Conservation (phyloP, 2,113 vertebrate species). For the Camelus dromedarius region DNA sequence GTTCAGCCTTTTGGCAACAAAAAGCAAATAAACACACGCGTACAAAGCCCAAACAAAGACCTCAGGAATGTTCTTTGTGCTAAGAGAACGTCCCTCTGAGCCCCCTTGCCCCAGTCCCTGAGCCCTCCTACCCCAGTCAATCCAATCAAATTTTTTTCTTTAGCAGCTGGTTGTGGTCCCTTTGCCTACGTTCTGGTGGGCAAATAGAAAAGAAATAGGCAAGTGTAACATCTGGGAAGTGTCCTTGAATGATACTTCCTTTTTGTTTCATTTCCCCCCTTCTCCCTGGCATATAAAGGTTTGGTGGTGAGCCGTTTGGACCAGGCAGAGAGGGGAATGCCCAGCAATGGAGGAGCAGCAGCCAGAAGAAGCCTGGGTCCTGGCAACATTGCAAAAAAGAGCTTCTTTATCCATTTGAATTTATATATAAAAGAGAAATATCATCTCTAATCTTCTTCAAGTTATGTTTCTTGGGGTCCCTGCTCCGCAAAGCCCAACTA, state of each 20-base stretch:
- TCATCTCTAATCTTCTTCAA: neutral
- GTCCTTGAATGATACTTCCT: neutral
- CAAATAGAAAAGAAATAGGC: neutral
- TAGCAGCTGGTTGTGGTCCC: neutral
- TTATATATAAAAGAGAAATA: neutral
- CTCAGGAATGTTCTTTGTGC: neutral
- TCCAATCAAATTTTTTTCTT: neutral
- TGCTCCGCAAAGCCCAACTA: neutral
- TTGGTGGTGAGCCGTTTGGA: neutral
- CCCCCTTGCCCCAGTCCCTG: neutral
- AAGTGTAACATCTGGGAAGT: neutral
- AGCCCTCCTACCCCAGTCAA: accelerated
- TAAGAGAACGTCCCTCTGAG: neutral
- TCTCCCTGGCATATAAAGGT: neutral
- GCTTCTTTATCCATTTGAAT: neutral
- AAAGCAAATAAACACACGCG: neutral
- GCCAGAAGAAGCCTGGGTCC: neutral
- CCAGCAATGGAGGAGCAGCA: neutral
- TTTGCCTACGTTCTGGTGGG: neutral
- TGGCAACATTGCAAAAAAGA: neutral
- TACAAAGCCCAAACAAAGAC: neutral
- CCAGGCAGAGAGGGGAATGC: neutral
- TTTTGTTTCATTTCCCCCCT: neutral
- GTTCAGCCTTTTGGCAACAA: conserved; percentile 63
- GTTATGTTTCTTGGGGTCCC: neutral